Conservation (phyloP, 2,797 vertebrate genomes). For the Antrozous pallidus region DNA sequence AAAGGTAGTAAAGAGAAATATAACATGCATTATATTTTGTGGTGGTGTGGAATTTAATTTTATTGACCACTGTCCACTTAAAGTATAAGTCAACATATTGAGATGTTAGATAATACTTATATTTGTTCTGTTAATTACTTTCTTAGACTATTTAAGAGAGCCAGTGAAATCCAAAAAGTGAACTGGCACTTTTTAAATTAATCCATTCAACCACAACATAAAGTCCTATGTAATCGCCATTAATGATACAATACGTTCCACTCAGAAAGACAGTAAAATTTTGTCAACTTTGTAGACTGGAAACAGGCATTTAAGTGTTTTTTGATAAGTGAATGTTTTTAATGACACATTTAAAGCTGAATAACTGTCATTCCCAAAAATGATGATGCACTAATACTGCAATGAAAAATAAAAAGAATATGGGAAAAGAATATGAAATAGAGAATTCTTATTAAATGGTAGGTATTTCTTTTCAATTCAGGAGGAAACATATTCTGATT, state of each 20-base stretch:
- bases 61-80: neutral
- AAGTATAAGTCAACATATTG: neutral
- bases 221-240: neutral
- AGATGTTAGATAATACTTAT: neutral
- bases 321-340: conserved; percentile 24
- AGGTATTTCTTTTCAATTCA: conserved; percentile 1
- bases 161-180: neutral
- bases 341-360: neutral
- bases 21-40: neutral
- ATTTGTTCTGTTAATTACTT: neutral
- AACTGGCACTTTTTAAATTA: neutral
- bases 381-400: neutral
- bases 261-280: neutral
- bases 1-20: neutral
- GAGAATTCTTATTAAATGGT: neutral
- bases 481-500: neutral
- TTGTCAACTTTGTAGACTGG: neutral
- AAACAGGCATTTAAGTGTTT: neutral
- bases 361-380: neutral
- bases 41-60: neutral
- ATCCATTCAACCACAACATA: neutral
- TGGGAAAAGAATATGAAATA: neutral
- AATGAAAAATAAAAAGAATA: neutral
- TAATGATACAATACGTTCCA: neutral
- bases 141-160: neutral